A percentile compares a stretch with the other conserved stretches of the same genome.
phyloP scores from a whole-genome alignment of 1,140 invertebrate genomes.

The Argopecten irradians region DNA sequence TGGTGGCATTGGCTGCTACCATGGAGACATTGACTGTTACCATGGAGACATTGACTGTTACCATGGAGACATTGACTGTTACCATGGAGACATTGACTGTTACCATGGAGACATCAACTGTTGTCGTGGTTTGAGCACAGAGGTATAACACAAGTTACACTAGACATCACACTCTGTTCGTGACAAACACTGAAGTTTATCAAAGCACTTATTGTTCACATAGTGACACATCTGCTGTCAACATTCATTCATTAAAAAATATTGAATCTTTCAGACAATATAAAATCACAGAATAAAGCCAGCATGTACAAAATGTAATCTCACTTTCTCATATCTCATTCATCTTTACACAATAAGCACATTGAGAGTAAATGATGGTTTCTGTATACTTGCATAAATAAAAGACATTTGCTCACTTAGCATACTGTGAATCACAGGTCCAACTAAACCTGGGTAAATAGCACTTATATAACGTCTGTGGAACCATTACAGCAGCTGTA shows the following conservation, averaged over 20 bases:
- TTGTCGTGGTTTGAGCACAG: too few relatives aligned
- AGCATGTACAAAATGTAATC: background rate
- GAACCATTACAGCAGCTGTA: too few relatives aligned
- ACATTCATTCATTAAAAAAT: constrained; percentile 17
- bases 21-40: too few relatives aligned
- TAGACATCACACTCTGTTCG: too few relatives aligned
- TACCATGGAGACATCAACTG: too few relatives aligned
- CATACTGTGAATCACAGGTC: background rate
- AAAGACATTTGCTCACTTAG: background rate
- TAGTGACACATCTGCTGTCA: background rate
- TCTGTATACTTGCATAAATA: constrained; percentile 4
- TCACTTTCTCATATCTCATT: background rate
- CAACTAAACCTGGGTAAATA: constrained; percentile 1
- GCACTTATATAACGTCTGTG: background rate
- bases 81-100: too few relatives aligned
- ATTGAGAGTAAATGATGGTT: constrained; percentile 13
- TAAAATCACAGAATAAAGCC: constrained; percentile 21
- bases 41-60: too few relatives aligned
- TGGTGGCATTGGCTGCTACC: too few relatives aligned
- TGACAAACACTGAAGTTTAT: too few relatives aligned
- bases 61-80: too few relatives aligned
- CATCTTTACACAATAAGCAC: background rate
- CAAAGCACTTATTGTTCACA: constrained; percentile 15
- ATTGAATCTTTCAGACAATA: constrained; percentile 12
- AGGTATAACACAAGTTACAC: too few relatives aligned